Evolutionary conservation across 2,888 invertebrate species (phyloP), one percentile per base, ranked within the genome.

Genomic region (Homarus gammarus): DNA sequence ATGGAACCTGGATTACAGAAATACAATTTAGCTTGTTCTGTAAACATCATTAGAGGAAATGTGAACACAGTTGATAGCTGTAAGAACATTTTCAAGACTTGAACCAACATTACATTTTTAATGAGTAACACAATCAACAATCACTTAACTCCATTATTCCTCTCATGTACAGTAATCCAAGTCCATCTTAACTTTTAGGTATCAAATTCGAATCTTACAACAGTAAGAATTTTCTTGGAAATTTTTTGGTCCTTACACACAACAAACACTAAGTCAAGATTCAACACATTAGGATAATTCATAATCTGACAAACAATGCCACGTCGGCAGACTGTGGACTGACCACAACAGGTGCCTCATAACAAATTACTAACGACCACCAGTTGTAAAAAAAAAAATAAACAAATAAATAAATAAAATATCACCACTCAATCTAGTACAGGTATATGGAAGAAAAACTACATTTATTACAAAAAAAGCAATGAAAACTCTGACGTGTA

Each of bases 221-320:
- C 22, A 64, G 15, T 64, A 8, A 44, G 5, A n/a, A 56, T 64
- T 64, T 27, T 6, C 15, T 22, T 64, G 64, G 27, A 64, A 64
- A 64, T 27, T n/a, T 64, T 64, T 64, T 64, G 64, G 64, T 64
- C 27, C 64, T 22, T 64, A 64, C 64, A 64, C 27, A 64, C 64
- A 64, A 64, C n/a, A 64, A 56, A 56, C 56, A 56, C 22, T 12
- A 56, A 22, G 56, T 8, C 12, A 64, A 64, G n/a, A n/a, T 64
- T 64, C 64, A 64, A 64, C 64, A 64, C n/a, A 64, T 64, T 27
- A 10, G 56, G 56, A 22, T 3, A 31, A 2, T n/a, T 64, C 12
- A 64, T 64, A n/a, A 64, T 27, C 12, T 27, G 27, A 64, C 64
- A 64, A 64, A 64, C 64, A 64, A 56, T 56, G 56, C 56, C 22